Evolutionary conservation across 2,888 invertebrate genomes (phyloP), one percentile per base, ranked within the genome.

Genomic region (Molorchus minor): DNA sequence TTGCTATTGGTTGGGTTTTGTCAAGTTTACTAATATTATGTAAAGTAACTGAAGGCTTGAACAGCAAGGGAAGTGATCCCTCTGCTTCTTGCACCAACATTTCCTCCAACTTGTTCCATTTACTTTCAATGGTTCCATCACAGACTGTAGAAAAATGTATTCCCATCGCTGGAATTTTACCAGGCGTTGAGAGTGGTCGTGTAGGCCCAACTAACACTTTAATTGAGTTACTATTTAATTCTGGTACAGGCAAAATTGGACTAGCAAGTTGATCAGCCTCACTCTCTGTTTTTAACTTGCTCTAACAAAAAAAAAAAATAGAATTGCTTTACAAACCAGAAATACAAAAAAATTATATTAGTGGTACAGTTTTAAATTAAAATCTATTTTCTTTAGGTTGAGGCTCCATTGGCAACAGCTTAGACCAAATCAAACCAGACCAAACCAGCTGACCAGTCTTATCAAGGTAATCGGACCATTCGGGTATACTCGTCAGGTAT

Each of bases 91-190:
- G 86, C 3, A 92, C 82, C 17, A 93, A 77, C 81, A 90, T 88
- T 80, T 93, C 91, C 77, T 94, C 94, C 25, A 94, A 83, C 74
- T 87, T 88, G 57, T 83, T 82, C 93, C 93, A 93, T 66, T 84
- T 83, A 45, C 67, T 70, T 36, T 68, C 71, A 13, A 69, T 41
- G 36, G 65, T 62, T 13, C 66, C 17, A 57, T 80, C 79, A 44
- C 77, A 72, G 19, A 71, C 65, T 38, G 73, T 71, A 17, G 73
- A 74, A 54, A 81, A 78, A 19, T 79, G 72, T n/a, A 84, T 79
- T 2, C 86, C 85, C 13, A 83, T 71, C 38, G 87, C 87, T 16
- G 85, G 81, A 41, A 80, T 76, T 60, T 86, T 84, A n/a, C 85
- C 83, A 19, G 86, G 84, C 17, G 84, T 81, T 5, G 84, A 82